A percentile compares a stretch with the other conserved stretches of the same genome.
phyloP scores from a whole-genome alignment of 2,888 invertebrate genomes.

The Stenichneumon culpator region DNA sequence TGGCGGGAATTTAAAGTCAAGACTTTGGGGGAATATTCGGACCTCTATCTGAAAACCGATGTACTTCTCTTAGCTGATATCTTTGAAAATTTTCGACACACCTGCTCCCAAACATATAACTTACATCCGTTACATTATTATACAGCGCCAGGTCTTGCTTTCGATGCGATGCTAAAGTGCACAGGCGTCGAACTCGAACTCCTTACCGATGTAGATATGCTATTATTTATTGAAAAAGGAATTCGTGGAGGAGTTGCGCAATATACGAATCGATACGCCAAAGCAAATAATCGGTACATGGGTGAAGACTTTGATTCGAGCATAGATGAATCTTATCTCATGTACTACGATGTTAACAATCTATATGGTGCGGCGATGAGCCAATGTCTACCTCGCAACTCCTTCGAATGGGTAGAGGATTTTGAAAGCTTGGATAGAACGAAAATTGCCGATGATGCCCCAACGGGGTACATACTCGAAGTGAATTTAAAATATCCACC shows the following conservation, averaged over 20 bases:
- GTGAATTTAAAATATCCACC: slow-evolving; percentile 72
- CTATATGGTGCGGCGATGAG: slow-evolving; percentile 80
- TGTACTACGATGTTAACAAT: slow-evolving; percentile 80
- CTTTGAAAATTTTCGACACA: too few relatives aligned
- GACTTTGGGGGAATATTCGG: too few relatives aligned
- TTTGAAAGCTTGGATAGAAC: slow-evolving; percentile 35
- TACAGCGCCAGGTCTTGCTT: too few relatives aligned
- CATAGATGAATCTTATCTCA: slow-evolving; percentile 73
- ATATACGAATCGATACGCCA: slow-evolving; percentile 49
- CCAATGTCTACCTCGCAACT: slow-evolving; percentile 74
- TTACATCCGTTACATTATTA: too few relatives aligned
- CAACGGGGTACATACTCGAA: slow-evolving; percentile 14
- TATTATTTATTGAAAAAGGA: not conserved
- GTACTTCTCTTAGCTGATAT: too few relatives aligned
- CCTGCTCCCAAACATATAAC: too few relatives aligned
- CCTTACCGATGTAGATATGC: slow-evolving; percentile 48
- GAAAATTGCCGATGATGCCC: not conserved
- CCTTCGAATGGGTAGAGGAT: slow-evolving; percentile 76
- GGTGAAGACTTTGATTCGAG: slow-evolving; percentile 20
- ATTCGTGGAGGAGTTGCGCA: slow-evolving; percentile 2
- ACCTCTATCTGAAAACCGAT: too few relatives aligned
- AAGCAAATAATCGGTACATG: slow-evolving; percentile 60
- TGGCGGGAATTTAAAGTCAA: too few relatives aligned
- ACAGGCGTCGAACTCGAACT: slow-evolving; percentile 55
- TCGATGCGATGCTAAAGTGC: not conserved